Conservation (phyloP, 1,140 invertebrate genomes). For the Drosophila obscura region DNA sequence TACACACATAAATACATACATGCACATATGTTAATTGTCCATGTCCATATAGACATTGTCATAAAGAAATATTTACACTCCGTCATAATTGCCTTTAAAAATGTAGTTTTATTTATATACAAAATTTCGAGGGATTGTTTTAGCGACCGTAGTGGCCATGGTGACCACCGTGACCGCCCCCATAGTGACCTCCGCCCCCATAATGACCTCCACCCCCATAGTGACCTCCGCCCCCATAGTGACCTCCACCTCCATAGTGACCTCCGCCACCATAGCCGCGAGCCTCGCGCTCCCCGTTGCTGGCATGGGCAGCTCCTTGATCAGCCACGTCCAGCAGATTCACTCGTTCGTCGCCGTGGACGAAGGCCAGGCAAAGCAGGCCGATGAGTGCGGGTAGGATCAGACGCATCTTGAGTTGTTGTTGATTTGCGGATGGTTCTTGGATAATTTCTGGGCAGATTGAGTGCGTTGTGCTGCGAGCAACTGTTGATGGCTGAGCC, state of each 20-base stretch:
- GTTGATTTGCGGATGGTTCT: background rate
- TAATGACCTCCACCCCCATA: background rate
- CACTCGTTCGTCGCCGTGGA: conserved; percentile 8
- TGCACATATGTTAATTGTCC: no score
- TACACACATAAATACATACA: no score
- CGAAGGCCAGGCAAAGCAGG: conserved; percentile 33
- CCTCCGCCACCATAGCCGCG: conserved; percentile 23
- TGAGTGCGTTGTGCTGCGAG: conserved; percentile 9
- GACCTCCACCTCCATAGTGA: conserved; percentile 9
- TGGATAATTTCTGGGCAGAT: background rate
- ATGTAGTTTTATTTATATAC: background rate
- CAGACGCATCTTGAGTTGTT: conserved; percentile 44
- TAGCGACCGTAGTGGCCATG: conserved; percentile 21
- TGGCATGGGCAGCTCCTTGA: conserved; percentile 48
- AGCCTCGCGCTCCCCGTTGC: conserved; percentile 30
- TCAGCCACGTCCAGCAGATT: conserved; percentile 48
- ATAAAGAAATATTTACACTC: background rate
- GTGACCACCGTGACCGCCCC: background rate
- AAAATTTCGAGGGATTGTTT: no score
- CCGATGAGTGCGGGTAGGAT: conserved; percentile 32
- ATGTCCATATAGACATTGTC: no score
- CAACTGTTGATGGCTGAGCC: conserved; percentile 16
- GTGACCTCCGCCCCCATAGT: conserved; percentile 7
- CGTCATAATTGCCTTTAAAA: no score
- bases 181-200: conserved; percentile 5